These are phyloP conservation scores for Nephrotoma flavescens DNA, from an alignment of 2,888 invertebrate species.

Conservation along the genomic window DNA sequence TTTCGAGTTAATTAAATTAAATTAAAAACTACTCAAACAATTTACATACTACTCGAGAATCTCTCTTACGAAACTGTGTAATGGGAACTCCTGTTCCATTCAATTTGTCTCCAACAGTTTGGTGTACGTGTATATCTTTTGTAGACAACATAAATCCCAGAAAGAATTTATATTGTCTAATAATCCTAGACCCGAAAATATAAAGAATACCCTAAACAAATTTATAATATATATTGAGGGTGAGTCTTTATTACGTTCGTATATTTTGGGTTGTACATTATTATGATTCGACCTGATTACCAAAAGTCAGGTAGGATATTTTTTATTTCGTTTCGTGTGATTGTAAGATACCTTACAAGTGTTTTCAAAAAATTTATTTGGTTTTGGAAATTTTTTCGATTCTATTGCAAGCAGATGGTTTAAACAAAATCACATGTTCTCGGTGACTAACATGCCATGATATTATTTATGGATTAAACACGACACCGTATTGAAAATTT, in stretches of 20 bases:
- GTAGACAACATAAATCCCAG: not conserved
- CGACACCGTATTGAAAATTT: not conserved
- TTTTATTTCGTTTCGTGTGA: not conserved
- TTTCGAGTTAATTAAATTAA: not conserved
- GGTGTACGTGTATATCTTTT: not conserved
- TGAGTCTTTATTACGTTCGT: not conserved
- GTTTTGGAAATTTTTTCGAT: not conserved
- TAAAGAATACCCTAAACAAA: not conserved
- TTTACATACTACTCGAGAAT: not conserved
- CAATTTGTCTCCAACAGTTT: too few species aligned
- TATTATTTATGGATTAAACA: not conserved
- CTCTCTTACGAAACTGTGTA: not conserved
- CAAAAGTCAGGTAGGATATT: not conserved
- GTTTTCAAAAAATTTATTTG: not conserved
- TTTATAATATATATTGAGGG: not conserved
- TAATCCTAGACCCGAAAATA: not conserved
- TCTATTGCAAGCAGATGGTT: not conserved
- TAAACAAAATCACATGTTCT: not conserved
- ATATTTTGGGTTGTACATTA: not conserved
- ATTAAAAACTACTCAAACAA: not conserved
- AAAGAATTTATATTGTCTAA: not conserved
- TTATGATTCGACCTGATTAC: not conserved
- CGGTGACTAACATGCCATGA: not conserved
- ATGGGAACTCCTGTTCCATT: not conserved
- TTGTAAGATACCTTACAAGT: not conserved